A percentile compares a stretch with the other conserved stretches of the same genome.
phyloP scores from a whole-genome alignment of 2,888 invertebrate species.

The Lepas anatifera region DNA sequence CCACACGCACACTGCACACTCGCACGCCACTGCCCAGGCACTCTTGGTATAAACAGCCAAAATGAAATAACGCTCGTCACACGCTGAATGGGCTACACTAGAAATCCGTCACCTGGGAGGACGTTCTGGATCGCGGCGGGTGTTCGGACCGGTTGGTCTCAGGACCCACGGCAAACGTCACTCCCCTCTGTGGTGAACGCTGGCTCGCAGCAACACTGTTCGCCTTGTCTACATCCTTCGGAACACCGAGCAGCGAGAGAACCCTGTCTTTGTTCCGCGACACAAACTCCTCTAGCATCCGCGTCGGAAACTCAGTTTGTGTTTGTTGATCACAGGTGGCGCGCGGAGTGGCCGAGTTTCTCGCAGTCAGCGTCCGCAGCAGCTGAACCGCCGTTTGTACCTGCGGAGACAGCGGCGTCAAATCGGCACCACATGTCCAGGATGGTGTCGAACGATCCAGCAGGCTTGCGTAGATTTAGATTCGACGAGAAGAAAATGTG shows the following conservation, averaged over 20 bases:
- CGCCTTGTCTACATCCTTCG: not conserved
- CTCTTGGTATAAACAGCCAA: constrained; percentile 1
- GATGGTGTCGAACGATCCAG: no score
- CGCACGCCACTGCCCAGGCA: not conserved
- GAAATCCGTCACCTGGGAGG: not conserved
- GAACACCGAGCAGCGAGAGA: constrained; percentile 16
- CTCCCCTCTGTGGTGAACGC: not conserved
- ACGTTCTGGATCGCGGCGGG: not conserved
- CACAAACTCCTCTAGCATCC: constrained; percentile 18
- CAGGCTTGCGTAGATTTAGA: no score
- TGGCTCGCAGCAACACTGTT: not conserved
- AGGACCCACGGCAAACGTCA: not conserved
- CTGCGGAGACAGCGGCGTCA: not conserved
- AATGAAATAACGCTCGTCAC: not conserved
- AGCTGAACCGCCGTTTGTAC: not conserved
- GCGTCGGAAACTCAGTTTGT: constrained; percentile 17
- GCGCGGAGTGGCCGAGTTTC: not conserved
- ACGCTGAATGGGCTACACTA: not conserved
- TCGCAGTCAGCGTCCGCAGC: not conserved
- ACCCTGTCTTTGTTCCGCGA: constrained; percentile 15
- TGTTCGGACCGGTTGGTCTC: not conserved
- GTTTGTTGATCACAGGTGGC: constrained; percentile 15
- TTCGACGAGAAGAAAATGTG: no score
- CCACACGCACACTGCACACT: no score
- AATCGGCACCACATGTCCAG: no score